These are phyloP conservation scores for Synergus japonicus DNA, from an alignment of 2,888 invertebrate species.

Conservation along the genomic window DNA sequence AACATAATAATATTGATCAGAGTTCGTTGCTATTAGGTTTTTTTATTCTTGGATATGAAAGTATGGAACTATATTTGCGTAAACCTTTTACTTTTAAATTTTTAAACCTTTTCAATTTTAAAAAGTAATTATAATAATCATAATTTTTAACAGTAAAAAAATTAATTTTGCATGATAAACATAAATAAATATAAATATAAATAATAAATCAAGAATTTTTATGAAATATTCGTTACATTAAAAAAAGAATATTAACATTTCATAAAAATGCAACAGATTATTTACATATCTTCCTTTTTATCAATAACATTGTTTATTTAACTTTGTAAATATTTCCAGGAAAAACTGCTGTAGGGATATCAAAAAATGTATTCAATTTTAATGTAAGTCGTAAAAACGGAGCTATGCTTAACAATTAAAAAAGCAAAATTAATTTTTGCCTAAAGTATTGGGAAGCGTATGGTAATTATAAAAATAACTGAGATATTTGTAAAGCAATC, in stretches of 20 bases:
- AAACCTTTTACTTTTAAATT: slow-evolving; percentile 48
- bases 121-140: too few relatives aligned
- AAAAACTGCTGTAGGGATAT: not conserved
- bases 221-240: too few relatives aligned
- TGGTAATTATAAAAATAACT: not conserved
- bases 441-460: too few relatives aligned
- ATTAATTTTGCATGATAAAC: too few relatives aligned
- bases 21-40: not conserved
- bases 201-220: too few relatives aligned
- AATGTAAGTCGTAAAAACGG: not conserved
- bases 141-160: too few relatives aligned
- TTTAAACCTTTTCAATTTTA: not conserved
- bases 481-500: not conserved
- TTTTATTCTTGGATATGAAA: not conserved
- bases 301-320: not conserved
- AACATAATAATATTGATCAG: slow-evolving; percentile 18
- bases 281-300: not conserved
- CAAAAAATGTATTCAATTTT: not conserved
- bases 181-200: too few relatives aligned
- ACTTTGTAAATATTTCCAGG: not conserved
- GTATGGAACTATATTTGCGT: slow-evolving; percentile 29
- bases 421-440: not conserved
- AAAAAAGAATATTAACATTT: not conserved
- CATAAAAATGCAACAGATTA: not conserved
- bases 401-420: not conserved